Conservation (phyloP, 92 coral and sea anemone species). For the Epizoanthus fatuus region DNA sequence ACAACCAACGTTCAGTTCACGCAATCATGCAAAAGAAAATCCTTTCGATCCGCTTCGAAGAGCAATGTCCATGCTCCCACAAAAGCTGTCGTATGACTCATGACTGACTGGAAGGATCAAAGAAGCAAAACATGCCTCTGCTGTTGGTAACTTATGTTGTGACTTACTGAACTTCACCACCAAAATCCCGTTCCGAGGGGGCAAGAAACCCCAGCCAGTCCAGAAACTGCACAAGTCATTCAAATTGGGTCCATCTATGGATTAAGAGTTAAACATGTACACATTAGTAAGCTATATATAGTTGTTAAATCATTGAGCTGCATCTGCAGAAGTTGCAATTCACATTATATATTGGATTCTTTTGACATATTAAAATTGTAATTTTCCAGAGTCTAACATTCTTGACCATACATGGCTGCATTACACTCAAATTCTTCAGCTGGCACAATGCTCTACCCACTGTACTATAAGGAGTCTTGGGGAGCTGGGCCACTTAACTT, state of each 20-base stretch:
- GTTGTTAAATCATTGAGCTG: too few relatives aligned
- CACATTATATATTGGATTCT: too few relatives aligned
- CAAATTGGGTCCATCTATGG: slow-evolving; percentile 33
- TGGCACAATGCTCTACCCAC: too few relatives aligned
- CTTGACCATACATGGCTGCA: too few relatives aligned
- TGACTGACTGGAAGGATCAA: slow-evolving; percentile 46
- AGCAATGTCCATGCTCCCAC: slow-evolving; percentile 46
- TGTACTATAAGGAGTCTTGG: too few relatives aligned
- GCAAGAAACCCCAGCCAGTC: slow-evolving; percentile 61
- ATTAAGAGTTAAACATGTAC: background rate
- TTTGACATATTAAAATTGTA: too few relatives aligned
- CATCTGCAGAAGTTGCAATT: too few relatives aligned
- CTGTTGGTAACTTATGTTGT: slow-evolving; percentile 38
- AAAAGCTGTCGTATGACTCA: slow-evolving; percentile 36
- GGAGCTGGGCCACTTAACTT: too few relatives aligned
- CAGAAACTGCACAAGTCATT: slow-evolving; percentile 57
- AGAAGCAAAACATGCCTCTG: slow-evolving; percentile 46
- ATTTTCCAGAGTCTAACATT: too few relatives aligned
- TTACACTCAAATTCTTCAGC: too few relatives aligned
- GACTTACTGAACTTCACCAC: slow-evolving; percentile 29
- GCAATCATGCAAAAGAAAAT: slow-evolving; percentile 39
- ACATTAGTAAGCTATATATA: too few relatives aligned
- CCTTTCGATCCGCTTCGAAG: slow-evolving; percentile 46
- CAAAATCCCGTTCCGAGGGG: slow-evolving; percentile 47
- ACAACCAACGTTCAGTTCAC: background rate